Conservation (phyloP, 2,797 vertebrate genomes). For the Columba guinea region DNA sequence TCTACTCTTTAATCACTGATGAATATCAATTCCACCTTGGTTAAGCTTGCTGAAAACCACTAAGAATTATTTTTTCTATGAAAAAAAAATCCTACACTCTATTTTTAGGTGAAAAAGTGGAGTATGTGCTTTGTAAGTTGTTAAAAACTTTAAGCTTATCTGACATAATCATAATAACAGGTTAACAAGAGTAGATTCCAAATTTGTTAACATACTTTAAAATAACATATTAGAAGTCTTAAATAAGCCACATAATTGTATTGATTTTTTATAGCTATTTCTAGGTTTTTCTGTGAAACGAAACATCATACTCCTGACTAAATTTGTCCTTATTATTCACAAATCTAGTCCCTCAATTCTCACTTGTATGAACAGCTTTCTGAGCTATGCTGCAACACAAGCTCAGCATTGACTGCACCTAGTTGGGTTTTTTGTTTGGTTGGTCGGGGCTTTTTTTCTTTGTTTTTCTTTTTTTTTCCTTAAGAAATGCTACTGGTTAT, state of each 20-base stretch:
- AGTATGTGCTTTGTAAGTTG: not conserved
- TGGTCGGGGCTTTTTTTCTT: not conserved
- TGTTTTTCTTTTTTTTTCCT: not conserved
- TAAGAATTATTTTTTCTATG: not conserved
- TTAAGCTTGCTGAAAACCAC: not conserved
- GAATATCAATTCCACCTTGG: not conserved
- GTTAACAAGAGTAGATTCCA: not conserved
- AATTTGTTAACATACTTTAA: not conserved
- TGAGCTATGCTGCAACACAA: conserved; percentile 19
- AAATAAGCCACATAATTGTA: not conserved
- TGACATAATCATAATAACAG: not conserved
- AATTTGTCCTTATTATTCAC: not conserved
- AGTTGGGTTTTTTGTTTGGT: not conserved
- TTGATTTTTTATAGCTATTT: not conserved
- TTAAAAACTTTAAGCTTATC: not conserved
- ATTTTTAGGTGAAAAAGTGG: not conserved
- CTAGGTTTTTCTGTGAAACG: not conserved
- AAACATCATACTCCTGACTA: not conserved
- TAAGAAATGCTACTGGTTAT: conserved; percentile 50
- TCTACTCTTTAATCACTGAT: not conserved
- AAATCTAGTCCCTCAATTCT: not conserved
- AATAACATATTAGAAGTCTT: not conserved
- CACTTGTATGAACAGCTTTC: not conserved
- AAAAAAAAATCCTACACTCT: not conserved
- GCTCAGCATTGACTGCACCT: conserved; percentile 26